Evolutionary conservation across 2,113 vertebrate genomes (phyloP), one percentile per base, ranked within the genome.

Genomic region (Gasterosteus nipponicus): DNA sequence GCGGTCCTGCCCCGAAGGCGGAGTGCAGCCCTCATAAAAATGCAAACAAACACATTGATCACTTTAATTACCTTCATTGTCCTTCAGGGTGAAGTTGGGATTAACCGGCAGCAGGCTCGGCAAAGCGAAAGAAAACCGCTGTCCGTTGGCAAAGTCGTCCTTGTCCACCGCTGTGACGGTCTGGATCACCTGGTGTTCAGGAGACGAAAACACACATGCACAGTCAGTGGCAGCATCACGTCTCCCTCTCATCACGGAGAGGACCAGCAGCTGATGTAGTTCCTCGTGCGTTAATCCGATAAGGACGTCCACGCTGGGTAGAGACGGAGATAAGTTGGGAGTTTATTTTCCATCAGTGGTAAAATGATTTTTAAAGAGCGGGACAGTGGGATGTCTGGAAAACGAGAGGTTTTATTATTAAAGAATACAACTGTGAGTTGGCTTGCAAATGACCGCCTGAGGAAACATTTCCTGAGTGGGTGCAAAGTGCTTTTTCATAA

Each of bases 81-180:
- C 96, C 93, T 95, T 97, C 73, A 99, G 89, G 67, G 98, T 97
- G 92, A 99, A 99, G 93, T 99, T 99, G 85, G 97, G 97, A 89
- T 99, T 99, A 85, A 94, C 80, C n/a, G 96, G 90, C 56, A 95
- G 89, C 16, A 86, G 93, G 77, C 93, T 94, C 12, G 96, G 94
- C 68, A 97, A 86, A 64, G 96, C 96, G 81, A 97, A 99, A 78
- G 93, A 94, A 86, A 99, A 98, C 66, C 95, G 91, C 80, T 95
- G 96, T 51, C 98, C 98, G 67, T 98, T 98, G 92, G 96, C 96
- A 89, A 97, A 95, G 89, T 97, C 95, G 77, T 99, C 98, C 92
- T 95, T 97, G 91, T 99, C 98, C 81, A 95, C 95, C n/a, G 96
- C 97, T 66, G 92, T 91, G 80, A 99, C 93, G 3, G 97, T 99